Evolutionary conservation across 92 coral and sea anemone species (phyloP).

Genomic region (Epizoanthus illoricatus): DNA sequence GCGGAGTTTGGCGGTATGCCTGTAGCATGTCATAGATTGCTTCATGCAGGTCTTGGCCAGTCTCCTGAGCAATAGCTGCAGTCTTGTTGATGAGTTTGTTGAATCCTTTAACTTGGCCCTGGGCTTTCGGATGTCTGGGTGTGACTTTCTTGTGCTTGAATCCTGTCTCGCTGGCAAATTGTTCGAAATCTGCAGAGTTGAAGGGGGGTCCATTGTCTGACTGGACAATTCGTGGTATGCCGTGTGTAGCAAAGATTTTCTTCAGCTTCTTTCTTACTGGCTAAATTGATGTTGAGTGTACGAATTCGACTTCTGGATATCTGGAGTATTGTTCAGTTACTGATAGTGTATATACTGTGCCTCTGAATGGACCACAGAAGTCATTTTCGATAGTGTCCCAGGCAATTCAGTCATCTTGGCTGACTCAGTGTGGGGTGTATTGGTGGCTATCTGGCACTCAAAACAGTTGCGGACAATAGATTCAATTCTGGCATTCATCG

Average conservation of each 20-base stretch:
- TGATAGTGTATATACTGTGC: conserved; percentile 46
- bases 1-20: conserved; percentile 57
- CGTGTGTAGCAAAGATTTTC: conserved; percentile 48
- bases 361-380: conserved; percentile 64
- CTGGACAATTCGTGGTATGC: conserved; percentile 49
- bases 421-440: conserved; percentile 50
- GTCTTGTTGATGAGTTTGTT: conserved; percentile 66
- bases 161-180: conserved; percentile 39
- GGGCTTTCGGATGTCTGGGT: conserved; percentile 57
- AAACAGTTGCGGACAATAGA: conserved; percentile 45
- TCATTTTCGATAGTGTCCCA: conserved; percentile 52
- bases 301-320: conserved; percentile 60
- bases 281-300: conserved; percentile 36
- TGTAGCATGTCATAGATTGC: conserved; percentile 66
- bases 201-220: conserved; percentile 64
- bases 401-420: conserved; percentile 63
- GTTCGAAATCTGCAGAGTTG: conserved; percentile 44
- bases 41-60: conserved; percentile 46
- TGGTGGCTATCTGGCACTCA: conserved; percentile 58
- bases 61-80: conserved; percentile 45
- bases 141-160: conserved; percentile 57
- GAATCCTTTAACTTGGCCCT: conserved; percentile 63
- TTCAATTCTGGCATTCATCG: conserved; percentile 53
- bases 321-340: conserved; percentile 59
- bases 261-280: conserved; percentile 41